A percentile compares a stretch with the other conserved stretches of the same genome.
Conservation (phyloP, 2,888 invertebrate genomes). For the Ectemnius continuus region DNA sequence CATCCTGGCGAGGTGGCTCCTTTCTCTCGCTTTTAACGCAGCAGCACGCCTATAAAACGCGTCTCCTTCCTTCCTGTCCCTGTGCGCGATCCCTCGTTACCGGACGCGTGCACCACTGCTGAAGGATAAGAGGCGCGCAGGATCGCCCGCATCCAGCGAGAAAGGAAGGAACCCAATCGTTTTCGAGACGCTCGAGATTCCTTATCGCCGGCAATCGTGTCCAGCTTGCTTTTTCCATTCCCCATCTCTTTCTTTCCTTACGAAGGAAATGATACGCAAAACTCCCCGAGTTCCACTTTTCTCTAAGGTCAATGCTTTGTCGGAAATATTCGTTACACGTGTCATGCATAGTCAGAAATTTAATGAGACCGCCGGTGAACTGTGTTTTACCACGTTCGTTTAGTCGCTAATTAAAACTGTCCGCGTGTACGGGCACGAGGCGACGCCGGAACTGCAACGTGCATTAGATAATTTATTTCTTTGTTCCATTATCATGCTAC, state of each 20-base stretch:
- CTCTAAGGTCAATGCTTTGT: background rate
- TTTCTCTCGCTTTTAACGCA: conserved; percentile 43
- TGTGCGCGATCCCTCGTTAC: conserved; percentile 68
- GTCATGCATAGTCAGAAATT: background rate
- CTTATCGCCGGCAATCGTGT: conserved; percentile 49
- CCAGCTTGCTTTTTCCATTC: conserved; percentile 9
- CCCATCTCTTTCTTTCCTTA: conserved; percentile 33
- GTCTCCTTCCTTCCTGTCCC: conserved; percentile 65
- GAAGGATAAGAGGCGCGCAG: conserved; percentile 41
- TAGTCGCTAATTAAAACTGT: conserved; percentile 20
- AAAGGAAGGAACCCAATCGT: conserved; percentile 31
- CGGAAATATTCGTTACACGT: background rate
- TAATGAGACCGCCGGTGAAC: background rate
- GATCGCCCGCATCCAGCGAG: conserved; percentile 17
- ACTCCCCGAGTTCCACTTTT: background rate
- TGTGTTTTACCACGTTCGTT: conserved; percentile 19
- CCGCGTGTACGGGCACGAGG: conserved; percentile 13
- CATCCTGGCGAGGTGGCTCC: conserved; percentile 1
- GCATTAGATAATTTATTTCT: conserved; percentile 31
- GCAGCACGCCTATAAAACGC: conserved; percentile 70
- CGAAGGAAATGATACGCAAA: conserved; percentile 1
- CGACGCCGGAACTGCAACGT: conserved; percentile 9
- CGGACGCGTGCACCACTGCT: conserved; percentile 49
- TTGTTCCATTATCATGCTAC: conserved; percentile 19
- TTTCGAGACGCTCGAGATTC: conserved; percentile 39